A percentile compares a stretch with the other conserved stretches of the same genome.
These are phyloP conservation scores for Dicerorhinus sumatrensis DNA, from an alignment of 2,113 vertebrate species.

Conservation along the genomic window DNA sequence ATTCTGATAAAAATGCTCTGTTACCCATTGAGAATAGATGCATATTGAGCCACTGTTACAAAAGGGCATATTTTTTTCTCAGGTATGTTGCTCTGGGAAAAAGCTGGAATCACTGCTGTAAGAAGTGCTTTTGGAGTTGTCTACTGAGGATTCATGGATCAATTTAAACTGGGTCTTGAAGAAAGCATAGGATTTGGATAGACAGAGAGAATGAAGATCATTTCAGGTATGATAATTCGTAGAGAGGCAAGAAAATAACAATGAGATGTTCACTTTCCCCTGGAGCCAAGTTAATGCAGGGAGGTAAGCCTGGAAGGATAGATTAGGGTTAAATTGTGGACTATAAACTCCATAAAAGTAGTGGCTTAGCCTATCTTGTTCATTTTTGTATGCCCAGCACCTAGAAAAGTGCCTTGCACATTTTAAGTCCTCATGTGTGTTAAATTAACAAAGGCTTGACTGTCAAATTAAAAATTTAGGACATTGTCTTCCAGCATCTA, in stretches of 20 bases:
- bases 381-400: background rate
- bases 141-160: background rate
- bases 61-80: background rate
- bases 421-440: background rate
- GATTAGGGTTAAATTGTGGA: background rate
- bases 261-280: background rate
- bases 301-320: background rate
- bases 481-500: background rate
- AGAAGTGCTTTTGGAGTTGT: background rate
- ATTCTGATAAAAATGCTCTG: background rate
- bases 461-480: background rate
- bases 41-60: background rate
- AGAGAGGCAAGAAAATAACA: background rate
- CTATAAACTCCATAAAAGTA: background rate
- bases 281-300: background rate
- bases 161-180: background rate
- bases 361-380: background rate
- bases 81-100: background rate
- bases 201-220: background rate
- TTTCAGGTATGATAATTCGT: background rate
- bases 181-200: background rate
- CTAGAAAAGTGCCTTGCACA: background rate
- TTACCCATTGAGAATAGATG: background rate
- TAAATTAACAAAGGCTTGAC: background rate
- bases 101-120: background rate